Base-by-base conservation (phyloP, 2,797 vertebrate species). In the Myotis myotis region DNA sequence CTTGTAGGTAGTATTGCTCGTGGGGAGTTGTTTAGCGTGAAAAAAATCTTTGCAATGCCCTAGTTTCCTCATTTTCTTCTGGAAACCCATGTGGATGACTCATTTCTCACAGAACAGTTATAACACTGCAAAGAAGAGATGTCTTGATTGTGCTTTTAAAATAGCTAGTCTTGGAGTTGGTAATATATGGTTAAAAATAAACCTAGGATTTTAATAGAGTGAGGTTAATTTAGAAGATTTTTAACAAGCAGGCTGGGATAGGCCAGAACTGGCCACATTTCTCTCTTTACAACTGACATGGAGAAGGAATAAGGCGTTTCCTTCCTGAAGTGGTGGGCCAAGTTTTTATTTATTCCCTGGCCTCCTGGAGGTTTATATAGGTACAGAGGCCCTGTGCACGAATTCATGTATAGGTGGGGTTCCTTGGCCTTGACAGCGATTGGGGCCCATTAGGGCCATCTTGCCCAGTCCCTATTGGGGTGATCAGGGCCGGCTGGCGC, bases 101-200 rank as follows among this genome's bases (percentile, higher is more conserved):
- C 82, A 71, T 70, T 72, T 90, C 91, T 74, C 71, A 78, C 15
- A 41, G 28, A 85, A 17, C 11, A 57, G 36, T 81, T 44, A 38
- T 55, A 74, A 93, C 70, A 55, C 23, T 84, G 49, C 66, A 49
- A 33, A 75, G 44, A 38, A 15, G 47, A 85, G 44, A 75, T 85
- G 28, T 79, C 47, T 87, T 13, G 8, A 25, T 72, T 41, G 11
- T 64, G 33, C 55, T 80, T 70, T 74, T 53, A 84, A 75, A 91
- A 55, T 70, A 60, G 44, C 36, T 11, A 3, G 17, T 79, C 51
- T 88, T 80, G 66, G 25, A 75, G 53, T 66, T 91, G 62, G 20
- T 87, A 91, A 60, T 79, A 74, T 2, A 83, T 71, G 55, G 53
- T 79, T 80, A 53, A 79, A 83, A 83, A 80, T 80, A 84, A 93